A percentile compares a stretch with the other conserved stretches of the same genome.
phyloP scores from a whole-genome alignment of 2,888 invertebrate species.

The Polyommatus icarus region DNA sequence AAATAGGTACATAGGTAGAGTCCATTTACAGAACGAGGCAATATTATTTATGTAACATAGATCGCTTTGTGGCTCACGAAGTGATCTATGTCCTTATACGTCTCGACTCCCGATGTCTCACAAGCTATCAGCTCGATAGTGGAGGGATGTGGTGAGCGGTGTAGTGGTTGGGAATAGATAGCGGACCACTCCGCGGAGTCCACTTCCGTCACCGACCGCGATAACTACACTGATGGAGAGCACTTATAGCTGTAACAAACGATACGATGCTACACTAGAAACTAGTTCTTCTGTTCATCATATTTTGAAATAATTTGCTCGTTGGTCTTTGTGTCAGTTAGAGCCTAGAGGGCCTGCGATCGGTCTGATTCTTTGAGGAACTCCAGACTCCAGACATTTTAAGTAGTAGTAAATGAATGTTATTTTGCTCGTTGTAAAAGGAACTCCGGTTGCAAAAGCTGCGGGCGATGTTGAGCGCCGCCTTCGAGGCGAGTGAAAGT shows the following conservation, averaged over 20 bases:
- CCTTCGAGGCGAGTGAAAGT: not conserved
- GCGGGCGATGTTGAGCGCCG: not conserved
- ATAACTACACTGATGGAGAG: slow-evolving; percentile 2
- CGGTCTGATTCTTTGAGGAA: not conserved
- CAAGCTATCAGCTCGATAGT: not conserved
- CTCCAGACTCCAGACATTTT: not conserved
- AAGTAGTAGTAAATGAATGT: not conserved
- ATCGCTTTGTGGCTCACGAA: not conserved
- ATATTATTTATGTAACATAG: not conserved
- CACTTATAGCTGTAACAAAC: not conserved
- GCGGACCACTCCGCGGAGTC: not conserved
- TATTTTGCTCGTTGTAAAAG: not conserved
- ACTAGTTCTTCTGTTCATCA: not conserved
- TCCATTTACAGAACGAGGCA: not conserved
- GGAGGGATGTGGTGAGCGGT: not conserved
- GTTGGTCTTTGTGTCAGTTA: not conserved
- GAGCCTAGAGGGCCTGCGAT: not conserved
- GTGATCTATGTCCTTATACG: not conserved
- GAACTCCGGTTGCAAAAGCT: not conserved
- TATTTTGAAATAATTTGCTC: not conserved
- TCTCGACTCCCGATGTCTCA: not conserved
- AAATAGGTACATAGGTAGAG: not conserved
- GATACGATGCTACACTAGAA: not conserved
- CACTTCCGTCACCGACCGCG: not conserved
- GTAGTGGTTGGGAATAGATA: not conserved